These are phyloP conservation scores for Spisula solida DNA, from an alignment of 2,888 invertebrate genomes.

Conservation along the genomic window DNA sequence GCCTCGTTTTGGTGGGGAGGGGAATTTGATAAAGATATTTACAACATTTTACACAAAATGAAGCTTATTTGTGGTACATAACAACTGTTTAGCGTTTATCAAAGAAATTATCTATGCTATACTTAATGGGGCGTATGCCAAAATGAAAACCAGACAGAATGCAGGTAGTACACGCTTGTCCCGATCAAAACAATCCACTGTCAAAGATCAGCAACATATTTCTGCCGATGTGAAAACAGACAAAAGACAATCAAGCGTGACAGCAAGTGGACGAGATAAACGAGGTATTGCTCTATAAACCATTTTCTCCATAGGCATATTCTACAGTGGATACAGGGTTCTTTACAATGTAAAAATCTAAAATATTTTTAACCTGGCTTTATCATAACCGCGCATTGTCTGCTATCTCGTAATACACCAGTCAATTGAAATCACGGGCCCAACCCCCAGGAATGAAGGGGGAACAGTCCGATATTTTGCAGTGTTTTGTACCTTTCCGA, in stretches of 20 bases:
- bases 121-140: neutral
- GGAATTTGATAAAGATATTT: neutral
- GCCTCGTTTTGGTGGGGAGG: slow-evolving; percentile 55
- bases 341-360: neutral
- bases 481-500: no score
- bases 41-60: neutral
- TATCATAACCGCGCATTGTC: no score
- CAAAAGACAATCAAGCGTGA: neutral
- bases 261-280: neutral
- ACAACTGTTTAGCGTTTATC: neutral
- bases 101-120: neutral
- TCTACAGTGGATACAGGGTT: neutral
- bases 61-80: neutral
- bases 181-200: neutral
- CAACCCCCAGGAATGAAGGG: no score
- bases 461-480: no score
- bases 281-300: neutral
- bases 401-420: no score
- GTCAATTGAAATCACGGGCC: no score
- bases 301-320: neutral
- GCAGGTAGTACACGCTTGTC: neutral
- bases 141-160: slow-evolving; percentile 17
- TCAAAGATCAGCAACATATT: neutral
- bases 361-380: no score
- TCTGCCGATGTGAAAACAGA: neutral